Conservation (phyloP, 2,113 vertebrate genomes). For the Nematolebias whitei region DNA sequence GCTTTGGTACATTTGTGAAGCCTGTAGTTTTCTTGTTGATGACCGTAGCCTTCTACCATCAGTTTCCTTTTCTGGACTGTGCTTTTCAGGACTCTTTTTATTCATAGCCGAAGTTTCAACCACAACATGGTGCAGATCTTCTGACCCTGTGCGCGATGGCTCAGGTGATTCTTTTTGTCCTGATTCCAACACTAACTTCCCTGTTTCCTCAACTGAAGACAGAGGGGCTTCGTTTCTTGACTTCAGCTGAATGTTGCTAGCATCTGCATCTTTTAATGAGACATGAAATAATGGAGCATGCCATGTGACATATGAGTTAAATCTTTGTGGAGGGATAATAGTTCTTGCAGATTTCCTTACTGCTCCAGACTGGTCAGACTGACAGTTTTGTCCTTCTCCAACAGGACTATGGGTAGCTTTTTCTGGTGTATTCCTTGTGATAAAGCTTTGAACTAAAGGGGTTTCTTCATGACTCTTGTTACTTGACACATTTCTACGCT, state of each 20-base stretch:
- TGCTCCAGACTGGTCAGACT: conserved; percentile 50
- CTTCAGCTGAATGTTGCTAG: conserved; percentile 13
- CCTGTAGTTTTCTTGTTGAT: conserved; percentile 43
- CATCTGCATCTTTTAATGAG: conserved; percentile 59
- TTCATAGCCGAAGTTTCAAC: conserved; percentile 13
- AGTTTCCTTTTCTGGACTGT: conserved; percentile 13
- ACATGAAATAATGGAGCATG: conserved; percentile 78
- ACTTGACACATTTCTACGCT: neutral
- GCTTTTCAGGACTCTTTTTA: conserved; percentile 33
- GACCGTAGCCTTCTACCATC: conserved; percentile 47
- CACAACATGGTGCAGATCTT: conserved; percentile 10
- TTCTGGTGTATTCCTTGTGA: conserved; percentile 10
- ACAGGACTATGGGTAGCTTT: neutral
- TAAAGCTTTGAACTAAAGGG: conserved; percentile 12
- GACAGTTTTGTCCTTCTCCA: conserved; percentile 24
- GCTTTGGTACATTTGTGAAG: conserved; percentile 2
- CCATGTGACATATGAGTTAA: conserved; percentile 90
- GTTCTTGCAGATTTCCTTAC: conserved; percentile 81
- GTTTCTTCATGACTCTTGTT: conserved; percentile 16
- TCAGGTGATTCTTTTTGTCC: conserved; percentile 1
- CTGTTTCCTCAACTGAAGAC: conserved; percentile 6
- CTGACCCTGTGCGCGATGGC: conserved; percentile 4
- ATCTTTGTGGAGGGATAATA: conserved; percentile 88
- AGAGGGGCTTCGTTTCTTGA: neutral
- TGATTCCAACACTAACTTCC: conserved; percentile 10